Conservation (phyloP, 1,140 invertebrate species). For the Zophobas morio region DNA sequence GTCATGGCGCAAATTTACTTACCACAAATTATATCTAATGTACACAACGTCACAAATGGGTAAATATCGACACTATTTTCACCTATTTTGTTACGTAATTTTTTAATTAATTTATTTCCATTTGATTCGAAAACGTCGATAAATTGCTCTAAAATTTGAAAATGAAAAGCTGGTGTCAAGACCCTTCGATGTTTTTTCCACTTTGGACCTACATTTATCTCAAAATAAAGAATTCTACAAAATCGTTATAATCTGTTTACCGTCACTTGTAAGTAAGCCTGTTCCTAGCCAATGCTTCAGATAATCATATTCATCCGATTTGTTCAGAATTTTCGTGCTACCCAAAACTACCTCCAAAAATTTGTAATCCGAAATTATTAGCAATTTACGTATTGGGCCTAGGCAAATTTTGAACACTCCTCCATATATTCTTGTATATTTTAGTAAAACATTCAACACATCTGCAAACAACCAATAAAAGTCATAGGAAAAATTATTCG, state of each 20-base stretch:
- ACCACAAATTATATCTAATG: slow-evolving; percentile 78
- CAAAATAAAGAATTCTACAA: neutral
- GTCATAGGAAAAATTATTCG: neutral
- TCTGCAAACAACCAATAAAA: neutral
- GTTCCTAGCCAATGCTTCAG: slow-evolving; percentile 15
- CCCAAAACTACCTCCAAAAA: slow-evolving; percentile 29
- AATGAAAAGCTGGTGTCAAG: no score
- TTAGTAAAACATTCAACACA: neutral
- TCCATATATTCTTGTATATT: neutral
- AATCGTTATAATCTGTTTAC: neutral
- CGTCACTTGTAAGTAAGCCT: slow-evolving; percentile 30
- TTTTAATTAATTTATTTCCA: slow-evolving; percentile 60
- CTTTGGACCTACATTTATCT: slow-evolving; percentile 41
- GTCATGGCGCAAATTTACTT: slow-evolving; percentile 37
- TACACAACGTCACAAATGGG: slow-evolving; percentile 78
- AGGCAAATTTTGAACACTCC: neutral
- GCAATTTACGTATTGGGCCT: slow-evolving; percentile 7
- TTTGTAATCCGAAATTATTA: slow-evolving; percentile 21
- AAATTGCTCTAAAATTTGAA: no score
- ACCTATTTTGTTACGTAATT: slow-evolving; percentile 56
- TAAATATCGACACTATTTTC: slow-evolving; percentile 65
- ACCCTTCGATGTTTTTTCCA: slow-evolving; percentile 64
- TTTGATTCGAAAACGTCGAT: slow-evolving; percentile 60
- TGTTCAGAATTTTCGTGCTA: slow-evolving; percentile 14
- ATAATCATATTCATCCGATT: slow-evolving; percentile 14